phyloP scores from a whole-genome alignment of 2,113 vertebrate genomes.

The Delphinus delphis region DNA sequence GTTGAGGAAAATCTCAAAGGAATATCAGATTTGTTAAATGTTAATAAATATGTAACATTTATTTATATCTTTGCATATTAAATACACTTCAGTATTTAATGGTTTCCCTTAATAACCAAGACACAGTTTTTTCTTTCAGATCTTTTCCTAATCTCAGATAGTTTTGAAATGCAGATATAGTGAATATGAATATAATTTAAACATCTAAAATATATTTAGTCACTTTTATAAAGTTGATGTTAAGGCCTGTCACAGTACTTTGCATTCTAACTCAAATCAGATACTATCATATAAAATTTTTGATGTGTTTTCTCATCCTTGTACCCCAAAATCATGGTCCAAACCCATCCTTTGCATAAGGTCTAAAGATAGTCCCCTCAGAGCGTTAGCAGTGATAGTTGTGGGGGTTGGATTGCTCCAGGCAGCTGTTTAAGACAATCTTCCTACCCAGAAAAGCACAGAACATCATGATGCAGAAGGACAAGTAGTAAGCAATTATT shows the following conservation, averaged over 20 bases:
- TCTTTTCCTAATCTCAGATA: not conserved
- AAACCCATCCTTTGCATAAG: not conserved
- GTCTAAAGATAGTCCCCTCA: accelerated
- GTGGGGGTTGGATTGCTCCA: not conserved
- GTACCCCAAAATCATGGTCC: not conserved
- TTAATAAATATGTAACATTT: constrained; percentile 14
- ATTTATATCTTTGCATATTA: not conserved
- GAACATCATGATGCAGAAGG: not conserved
- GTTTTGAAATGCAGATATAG: not conserved
- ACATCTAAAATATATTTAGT: not conserved
- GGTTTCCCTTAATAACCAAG: not conserved
- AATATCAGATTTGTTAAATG: constrained; percentile 26
- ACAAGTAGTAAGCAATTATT: not conserved
- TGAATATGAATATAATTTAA: constrained; percentile 21
- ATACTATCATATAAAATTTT: not conserved
- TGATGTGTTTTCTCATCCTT: not conserved
- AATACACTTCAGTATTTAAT: not conserved
- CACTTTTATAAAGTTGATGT: not conserved
- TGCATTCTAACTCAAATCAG: not conserved
- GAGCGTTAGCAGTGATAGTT: not conserved
- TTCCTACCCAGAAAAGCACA: not conserved
- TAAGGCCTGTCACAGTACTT: not conserved
- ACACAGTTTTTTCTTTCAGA: not conserved
- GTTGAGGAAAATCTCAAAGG: not conserved
- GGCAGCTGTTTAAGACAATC: not conserved